Evolutionary conservation across 2,888 invertebrate species (phyloP).

Genomic region (Cybosia mesomella): DNA sequence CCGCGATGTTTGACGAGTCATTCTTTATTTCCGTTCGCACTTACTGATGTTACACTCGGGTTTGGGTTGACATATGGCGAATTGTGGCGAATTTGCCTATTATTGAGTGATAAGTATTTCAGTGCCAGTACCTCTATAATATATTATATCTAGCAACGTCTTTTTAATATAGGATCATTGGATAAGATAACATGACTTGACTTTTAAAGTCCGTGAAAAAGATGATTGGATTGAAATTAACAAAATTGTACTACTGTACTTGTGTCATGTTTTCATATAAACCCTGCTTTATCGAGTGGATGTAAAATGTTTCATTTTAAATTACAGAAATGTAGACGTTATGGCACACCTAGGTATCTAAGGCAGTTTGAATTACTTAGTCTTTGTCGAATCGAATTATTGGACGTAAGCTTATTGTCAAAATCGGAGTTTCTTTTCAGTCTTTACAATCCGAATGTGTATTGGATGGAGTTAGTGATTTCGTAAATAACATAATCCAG

Average conservation of each 20-base stretch:
- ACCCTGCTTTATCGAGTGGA: slow-evolving; percentile 18
- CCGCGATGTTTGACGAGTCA: too few relatives aligned
- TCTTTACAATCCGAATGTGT: slow-evolving; percentile 63
- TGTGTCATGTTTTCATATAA: slow-evolving; percentile 5
- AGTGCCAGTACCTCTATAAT: too few relatives aligned
- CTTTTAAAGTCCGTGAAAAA: not conserved
- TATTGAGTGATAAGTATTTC: too few relatives aligned
- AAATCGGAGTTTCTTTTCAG: slow-evolving; percentile 65
- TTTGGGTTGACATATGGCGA: too few relatives aligned
- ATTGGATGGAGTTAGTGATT: slow-evolving; percentile 64
- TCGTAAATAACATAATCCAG: slow-evolving; percentile 25
- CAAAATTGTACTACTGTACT: not conserved
- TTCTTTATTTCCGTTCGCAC: too few relatives aligned
- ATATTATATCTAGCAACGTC: too few relatives aligned
- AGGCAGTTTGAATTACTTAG: slow-evolving; percentile 27
- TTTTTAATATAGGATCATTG: not conserved
- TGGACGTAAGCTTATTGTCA: slow-evolving; percentile 79
- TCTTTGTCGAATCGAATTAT: slow-evolving; percentile 24
- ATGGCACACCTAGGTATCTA: slow-evolving; percentile 24
- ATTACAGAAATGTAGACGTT: slow-evolving; percentile 8
- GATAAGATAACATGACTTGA: not conserved
- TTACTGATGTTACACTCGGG: too few relatives aligned
- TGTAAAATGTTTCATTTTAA: slow-evolving; percentile 16
- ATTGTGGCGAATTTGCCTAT: too few relatives aligned
- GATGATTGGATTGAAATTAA: slow-evolving; percentile 1